A percentile compares a stretch with the other conserved stretches of the same genome.
Conservation (phyloP, 2,888 invertebrate genomes). For the Drosophila sordidapex region DNA sequence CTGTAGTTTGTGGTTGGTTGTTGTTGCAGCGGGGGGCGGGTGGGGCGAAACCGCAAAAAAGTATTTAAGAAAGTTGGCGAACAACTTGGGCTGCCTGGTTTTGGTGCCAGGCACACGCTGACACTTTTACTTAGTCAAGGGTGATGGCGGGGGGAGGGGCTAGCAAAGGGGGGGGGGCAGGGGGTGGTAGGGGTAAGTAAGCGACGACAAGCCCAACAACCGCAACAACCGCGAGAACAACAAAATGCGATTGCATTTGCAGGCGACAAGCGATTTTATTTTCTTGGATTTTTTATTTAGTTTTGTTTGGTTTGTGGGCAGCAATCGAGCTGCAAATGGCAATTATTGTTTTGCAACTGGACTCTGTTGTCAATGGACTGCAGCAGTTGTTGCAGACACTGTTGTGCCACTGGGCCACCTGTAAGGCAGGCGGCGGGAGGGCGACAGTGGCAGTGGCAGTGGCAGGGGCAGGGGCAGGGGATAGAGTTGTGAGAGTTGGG, state of each 20-base stretch:
- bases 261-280: conserved; percentile 31
- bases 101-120: conserved; percentile 74
- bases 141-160: background rate
- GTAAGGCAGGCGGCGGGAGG: no score
- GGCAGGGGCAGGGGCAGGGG: background rate
- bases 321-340: conserved; percentile 55
- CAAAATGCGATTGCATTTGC: conserved; percentile 15
- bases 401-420: background rate
- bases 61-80: conserved; percentile 74
- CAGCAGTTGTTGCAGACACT: conserved; percentile 4
- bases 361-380: conserved; percentile 26
- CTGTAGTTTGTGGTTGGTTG: conserved; percentile 18
- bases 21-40: conserved; percentile 1
- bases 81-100: conserved; percentile 49
- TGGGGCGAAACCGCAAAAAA: conserved; percentile 66
- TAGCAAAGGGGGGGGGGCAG: background rate
- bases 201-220: conserved; percentile 14
- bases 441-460: background rate
- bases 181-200: background rate
- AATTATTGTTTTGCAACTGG: conserved; percentile 52
- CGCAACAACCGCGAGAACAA: conserved; percentile 13
- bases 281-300: background rate
- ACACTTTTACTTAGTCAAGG: conserved; percentile 72
- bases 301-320: conserved; percentile 24
- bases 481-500: background rate